Evolutionary conservation across 2,797 vertebrate genomes (phyloP).

Genomic region (Pempheris klunzingeri): DNA sequence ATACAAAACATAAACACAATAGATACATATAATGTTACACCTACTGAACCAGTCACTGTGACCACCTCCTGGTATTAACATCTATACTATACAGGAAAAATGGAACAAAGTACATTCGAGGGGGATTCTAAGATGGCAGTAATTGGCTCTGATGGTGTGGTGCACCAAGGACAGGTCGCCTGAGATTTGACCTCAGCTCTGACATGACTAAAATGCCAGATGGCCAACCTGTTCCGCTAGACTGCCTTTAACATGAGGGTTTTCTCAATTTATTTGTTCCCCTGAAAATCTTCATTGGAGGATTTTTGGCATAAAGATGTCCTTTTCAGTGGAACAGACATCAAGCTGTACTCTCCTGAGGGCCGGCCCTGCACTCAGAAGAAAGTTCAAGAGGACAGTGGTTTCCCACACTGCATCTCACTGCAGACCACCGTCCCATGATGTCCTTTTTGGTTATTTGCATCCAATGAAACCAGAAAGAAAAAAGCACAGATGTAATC

Average conservation of each 20-base stretch:
- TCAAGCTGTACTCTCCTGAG: constrained; percentile 56
- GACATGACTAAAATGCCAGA: constrained; percentile 64
- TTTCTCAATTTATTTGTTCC: constrained; percentile 33
- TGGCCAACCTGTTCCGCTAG: constrained; percentile 52
- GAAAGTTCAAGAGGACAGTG: constrained; percentile 70
- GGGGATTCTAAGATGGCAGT: constrained; percentile 32
- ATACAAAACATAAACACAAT: background rate
- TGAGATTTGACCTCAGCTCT: constrained; percentile 63
- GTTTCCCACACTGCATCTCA: constrained; percentile 69
- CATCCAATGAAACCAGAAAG: constrained; percentile 3
- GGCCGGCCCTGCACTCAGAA: constrained; percentile 37
- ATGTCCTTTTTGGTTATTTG: constrained; percentile 24
- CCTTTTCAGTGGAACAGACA: constrained; percentile 51
- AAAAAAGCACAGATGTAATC: constrained; percentile 11
- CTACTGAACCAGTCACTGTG: background rate
- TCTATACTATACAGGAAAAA: constrained; percentile 30
- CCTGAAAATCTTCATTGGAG: constrained; percentile 26
- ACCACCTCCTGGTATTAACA: constrained; percentile 6
- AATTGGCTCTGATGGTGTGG: constrained; percentile 57
- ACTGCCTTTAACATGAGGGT: constrained; percentile 36
- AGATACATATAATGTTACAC: background rate
- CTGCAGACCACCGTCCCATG: constrained; percentile 22
- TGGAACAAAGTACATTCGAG: constrained; percentile 45
- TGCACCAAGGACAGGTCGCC: constrained; percentile 44
- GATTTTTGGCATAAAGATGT: constrained; percentile 36